phyloP scores from a whole-genome alignment of 2,797 vertebrate genomes.

The Geotrypetes seraphini region DNA sequence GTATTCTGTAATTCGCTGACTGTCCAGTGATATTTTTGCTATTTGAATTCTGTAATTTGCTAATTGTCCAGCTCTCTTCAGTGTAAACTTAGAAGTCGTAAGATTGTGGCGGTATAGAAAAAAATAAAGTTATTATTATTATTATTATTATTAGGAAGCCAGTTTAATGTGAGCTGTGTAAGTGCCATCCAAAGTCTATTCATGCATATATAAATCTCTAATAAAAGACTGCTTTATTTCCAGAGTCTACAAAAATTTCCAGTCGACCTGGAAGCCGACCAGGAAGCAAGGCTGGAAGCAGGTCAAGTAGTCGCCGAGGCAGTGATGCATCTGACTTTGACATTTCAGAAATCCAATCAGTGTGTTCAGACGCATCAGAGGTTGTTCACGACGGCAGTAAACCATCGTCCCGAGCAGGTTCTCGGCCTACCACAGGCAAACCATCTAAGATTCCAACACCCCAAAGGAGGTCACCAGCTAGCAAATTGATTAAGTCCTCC shows the following conservation, averaged over 20 bases:
- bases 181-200: no score
- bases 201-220: no score
- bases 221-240: conserved; percentile 1
- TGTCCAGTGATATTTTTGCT: no score
- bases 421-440: conserved; percentile 72
- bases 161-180: no score
- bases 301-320: conserved; percentile 88
- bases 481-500: conserved; percentile 80
- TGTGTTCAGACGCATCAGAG: conserved; percentile 84
- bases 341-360: conserved; percentile 96
- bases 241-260: conserved; percentile 68
- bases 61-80: no score
- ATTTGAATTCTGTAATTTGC: no score
- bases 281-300: conserved; percentile 90
- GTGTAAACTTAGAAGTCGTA: no score
- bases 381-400: conserved; percentile 64
- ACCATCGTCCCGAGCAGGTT: conserved; percentile 64
- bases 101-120: no score
- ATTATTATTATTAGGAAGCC: no score
- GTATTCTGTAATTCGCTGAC: no score
- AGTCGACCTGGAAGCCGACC: conserved; percentile 73
- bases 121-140: no score
- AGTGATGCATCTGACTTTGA: conserved; percentile 97
- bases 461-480: conserved; percentile 74
- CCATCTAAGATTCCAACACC: conserved; percentile 95